These are phyloP conservation scores for Stenolophus ochropezus DNA, from an alignment of 2,888 invertebrate genomes.

Conservation along the genomic window DNA sequence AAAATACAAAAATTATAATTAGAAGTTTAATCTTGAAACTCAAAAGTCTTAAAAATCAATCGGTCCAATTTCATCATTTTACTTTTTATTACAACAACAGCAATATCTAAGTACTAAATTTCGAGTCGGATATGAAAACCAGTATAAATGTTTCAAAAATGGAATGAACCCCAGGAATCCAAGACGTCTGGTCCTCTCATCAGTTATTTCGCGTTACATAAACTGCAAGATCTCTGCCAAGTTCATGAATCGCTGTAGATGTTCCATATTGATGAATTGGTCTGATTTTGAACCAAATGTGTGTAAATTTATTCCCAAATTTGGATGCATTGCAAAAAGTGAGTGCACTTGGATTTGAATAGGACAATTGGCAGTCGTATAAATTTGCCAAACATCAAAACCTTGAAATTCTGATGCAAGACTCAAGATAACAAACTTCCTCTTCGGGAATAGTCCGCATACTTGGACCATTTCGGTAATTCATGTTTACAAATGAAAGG, in stretches of 20 bases:
- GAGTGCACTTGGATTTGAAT: constrained; percentile 42
- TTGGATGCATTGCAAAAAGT: constrained; percentile 20
- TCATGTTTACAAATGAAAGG: too few species aligned
- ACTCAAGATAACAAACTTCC: constrained; percentile 2
- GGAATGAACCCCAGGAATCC: too few species aligned
- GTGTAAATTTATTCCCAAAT: constrained; percentile 42
- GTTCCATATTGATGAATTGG: constrained; percentile 30
- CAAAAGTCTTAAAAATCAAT: too few species aligned
- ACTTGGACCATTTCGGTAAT: too few species aligned
- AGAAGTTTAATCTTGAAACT: too few species aligned
- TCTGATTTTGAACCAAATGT: constrained; percentile 1
- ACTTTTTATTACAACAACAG: too few species aligned
- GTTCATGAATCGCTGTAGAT: too few species aligned
- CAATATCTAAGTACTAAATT: too few species aligned
- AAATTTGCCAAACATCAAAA: neutral
- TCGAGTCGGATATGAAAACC: too few species aligned
- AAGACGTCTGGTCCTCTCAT: neutral
- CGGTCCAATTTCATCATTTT: too few species aligned
- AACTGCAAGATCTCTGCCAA: neutral
- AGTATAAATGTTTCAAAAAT: too few species aligned
- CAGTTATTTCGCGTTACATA: neutral
- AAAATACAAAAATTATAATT: too few species aligned
- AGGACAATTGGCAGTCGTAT: constrained; percentile 11
- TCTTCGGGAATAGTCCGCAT: neutral
- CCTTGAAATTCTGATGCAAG: constrained; percentile 27